These are phyloP conservation scores for Oithona nana DNA, from an alignment of 2,888 invertebrate genomes.

Conservation along the genomic window DNA sequence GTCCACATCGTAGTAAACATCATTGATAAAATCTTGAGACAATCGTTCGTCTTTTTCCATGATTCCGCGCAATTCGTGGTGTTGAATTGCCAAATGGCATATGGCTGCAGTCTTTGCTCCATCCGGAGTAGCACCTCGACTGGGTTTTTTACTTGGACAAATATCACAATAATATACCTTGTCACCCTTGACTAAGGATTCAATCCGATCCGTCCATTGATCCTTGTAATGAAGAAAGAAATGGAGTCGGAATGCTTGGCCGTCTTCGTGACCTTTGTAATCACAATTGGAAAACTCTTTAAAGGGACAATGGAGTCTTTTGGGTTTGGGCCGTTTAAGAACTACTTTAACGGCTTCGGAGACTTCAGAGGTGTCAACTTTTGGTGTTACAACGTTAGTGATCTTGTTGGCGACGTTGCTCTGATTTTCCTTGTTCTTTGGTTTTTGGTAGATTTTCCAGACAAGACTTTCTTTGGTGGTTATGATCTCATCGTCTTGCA, in stretches of 20 bases:
- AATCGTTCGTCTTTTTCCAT: neutral
- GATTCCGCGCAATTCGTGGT: neutral
- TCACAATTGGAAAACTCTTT: neutral
- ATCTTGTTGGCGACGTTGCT: neutral
- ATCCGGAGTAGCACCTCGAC: neutral
- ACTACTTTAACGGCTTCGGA: neutral
- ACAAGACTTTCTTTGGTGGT: neutral
- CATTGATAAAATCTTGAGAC: neutral
- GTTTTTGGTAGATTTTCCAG: neutral
- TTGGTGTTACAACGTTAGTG: too few species aligned
- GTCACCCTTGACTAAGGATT: neutral
- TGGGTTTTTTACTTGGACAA: neutral
- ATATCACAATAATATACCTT: neutral
- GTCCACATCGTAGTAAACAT: neutral
- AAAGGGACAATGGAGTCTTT: neutral
- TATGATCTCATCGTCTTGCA: neutral
- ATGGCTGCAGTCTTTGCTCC: neutral
- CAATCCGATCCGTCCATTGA: neutral
- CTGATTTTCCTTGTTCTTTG: neutral
- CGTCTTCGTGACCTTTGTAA: neutral
- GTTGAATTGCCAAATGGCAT: neutral
- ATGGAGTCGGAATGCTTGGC: neutral
- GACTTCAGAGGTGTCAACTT: neutral
- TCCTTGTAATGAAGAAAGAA: neutral
- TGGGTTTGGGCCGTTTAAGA: neutral